Evolutionary conservation across 2,113 vertebrate genomes (phyloP).

Genomic region (Podarcis cretensis): DNA sequence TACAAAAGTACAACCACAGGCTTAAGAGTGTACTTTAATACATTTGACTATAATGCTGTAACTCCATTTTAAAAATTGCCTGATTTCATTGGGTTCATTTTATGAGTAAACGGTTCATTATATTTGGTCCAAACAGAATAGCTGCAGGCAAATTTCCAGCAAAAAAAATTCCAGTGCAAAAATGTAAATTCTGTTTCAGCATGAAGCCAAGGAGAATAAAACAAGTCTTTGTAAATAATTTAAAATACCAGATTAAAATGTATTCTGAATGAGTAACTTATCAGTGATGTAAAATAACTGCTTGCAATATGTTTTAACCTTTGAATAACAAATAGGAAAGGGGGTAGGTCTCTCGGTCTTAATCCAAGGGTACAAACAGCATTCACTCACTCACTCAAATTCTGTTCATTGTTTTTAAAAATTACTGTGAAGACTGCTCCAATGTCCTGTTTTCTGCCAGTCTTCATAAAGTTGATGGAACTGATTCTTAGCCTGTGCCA

Average conservation of each 20-base stretch:
- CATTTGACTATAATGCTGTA: neutral
- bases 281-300: neutral
- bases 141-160: conserved; percentile 21
- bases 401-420: conserved; percentile 23
- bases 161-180: neutral
- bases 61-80: neutral
- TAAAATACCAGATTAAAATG: conserved; percentile 28
- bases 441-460: conserved; percentile 19
- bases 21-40: conserved; percentile 6
- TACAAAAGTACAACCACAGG: conserved; percentile 25
- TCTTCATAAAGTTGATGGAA: neutral
- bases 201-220: neutral
- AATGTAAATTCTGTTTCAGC: neutral
- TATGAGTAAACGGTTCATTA: conserved; percentile 8
- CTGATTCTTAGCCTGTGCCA: neutral
- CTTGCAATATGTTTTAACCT: conserved; percentile 5
- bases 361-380: neutral
- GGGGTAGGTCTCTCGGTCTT: neutral
- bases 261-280: conserved; percentile 37
- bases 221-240: conserved; percentile 47
- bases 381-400: neutral
- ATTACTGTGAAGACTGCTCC: neutral
- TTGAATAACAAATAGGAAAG: neutral
- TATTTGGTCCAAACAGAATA: conserved; percentile 38
- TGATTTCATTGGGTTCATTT: conserved; percentile 24